Evolutionary conservation across 2,113 vertebrate species (phyloP).

Genomic region (Heptranchias perlo): DNA sequence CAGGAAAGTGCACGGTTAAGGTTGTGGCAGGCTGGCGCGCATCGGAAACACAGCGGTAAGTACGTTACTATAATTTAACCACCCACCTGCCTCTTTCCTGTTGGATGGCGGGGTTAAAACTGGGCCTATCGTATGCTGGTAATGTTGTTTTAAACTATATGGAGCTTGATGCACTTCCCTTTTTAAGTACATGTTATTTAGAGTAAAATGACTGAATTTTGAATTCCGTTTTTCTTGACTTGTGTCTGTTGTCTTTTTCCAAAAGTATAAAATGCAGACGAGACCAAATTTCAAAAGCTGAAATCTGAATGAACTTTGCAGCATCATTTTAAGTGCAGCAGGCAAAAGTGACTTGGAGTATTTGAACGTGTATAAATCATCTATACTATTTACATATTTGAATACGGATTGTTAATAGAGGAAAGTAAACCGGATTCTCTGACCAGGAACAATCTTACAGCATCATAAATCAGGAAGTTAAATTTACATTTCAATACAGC

Average conservation of each 20-base stretch:
- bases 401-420: neutral
- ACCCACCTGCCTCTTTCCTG: no score
- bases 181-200: neutral
- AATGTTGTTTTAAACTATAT: neutral
- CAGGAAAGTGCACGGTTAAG: no score
- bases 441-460: neutral
- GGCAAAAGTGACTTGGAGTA: neutral
- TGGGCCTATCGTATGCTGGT: neutral
- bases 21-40: no score
- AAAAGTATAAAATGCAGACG: neutral
- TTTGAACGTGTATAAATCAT: neutral
- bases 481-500: neutral
- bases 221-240: neutral
- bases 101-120: no score
- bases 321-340: neutral
- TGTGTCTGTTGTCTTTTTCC: neutral
- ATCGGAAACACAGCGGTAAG: no score
- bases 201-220: neutral
- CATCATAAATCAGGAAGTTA: neutral
- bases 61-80: no score
- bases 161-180: neutral
- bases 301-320: neutral
- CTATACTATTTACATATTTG: constrained; percentile 10
- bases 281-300: neutral
- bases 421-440: constrained; percentile 2